Evolutionary conservation across 2,888 invertebrate genomes (phyloP), one percentile per base, ranked within the genome.

Genomic region (Ellobium chinense): DNA sequence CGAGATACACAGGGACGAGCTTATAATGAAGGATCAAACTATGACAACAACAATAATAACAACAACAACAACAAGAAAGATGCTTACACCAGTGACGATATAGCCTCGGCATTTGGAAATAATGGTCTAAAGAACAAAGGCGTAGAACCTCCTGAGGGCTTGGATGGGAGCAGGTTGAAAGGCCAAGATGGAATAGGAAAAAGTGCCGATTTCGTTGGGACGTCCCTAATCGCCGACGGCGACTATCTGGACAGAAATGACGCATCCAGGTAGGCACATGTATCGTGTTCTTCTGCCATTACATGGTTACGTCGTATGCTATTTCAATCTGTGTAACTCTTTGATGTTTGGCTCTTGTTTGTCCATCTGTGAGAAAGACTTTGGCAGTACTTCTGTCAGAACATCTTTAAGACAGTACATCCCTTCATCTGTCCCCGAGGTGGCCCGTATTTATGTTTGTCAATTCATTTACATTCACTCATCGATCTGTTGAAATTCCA

Each of bases 91-190:
- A 18, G 18, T n/a, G 27, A 29, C 27, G 63, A 63, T 18, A 31
- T 63, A 2, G 31, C 29, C 12, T 18, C n/a, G 27, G 66, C 66
- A 34, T 34, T 66, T 36, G 66, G 66, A 14, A 27, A 14, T 21
- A 36, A 66, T 21, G 66, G 66, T n/a, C 66, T 66, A 21, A 70
- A 70, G 27, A 70, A n/a, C 27, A 70, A 70, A 21, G 73, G 60
- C 4, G 58, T 58, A 14, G 14, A n/a, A 2, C 29, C 56, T 1
- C 58, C 60, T 31, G 73, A 56, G 5, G 73, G 73, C 12, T 34
- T 58, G 24, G 73, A 73, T n/a, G 73, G 73, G n/a, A 73, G 73
- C 31, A 24, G 60, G 12, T 31, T 58, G 36, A 24, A 31, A 2
- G 58, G 34, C 31, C 24, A 73, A 5, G 58, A 58, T 9, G 14